Evolutionary conservation across 2,888 invertebrate species (phyloP).

Genomic region (Plagiodera versicolora): DNA sequence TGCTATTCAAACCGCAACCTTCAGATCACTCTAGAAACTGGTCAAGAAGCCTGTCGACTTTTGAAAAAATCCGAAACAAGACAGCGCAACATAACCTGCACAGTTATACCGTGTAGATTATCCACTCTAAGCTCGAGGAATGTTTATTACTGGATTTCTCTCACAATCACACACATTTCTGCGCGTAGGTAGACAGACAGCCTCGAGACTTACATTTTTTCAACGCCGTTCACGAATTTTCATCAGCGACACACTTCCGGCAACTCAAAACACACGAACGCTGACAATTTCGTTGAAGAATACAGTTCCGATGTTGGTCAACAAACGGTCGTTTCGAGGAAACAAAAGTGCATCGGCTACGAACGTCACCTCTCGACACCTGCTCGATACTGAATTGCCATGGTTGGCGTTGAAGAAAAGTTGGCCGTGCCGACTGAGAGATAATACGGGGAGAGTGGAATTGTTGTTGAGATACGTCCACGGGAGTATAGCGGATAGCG

Average conservation of each 20-base stretch:
- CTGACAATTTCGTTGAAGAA: too few species aligned
- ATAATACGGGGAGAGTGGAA: neutral
- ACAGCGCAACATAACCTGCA: neutral
- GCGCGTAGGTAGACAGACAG: neutral
- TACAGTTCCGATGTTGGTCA: too few species aligned
- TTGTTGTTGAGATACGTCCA: conserved; percentile 4
- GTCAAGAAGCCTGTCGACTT: neutral
- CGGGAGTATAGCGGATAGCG: conserved; percentile 21
- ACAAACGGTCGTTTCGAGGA: neutral
- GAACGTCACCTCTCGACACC: conserved; percentile 34
- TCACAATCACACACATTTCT: conserved; percentile 2
- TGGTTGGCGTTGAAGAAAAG: conserved; percentile 6
- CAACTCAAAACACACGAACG: too few species aligned
- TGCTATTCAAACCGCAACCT: neutral
- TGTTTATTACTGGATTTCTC: conserved; percentile 5
- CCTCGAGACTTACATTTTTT: conserved; percentile 11
- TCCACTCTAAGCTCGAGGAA: neutral
- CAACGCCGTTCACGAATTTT: neutral
- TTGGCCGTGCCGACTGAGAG: neutral
- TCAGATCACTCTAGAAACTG: neutral
- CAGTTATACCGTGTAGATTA: neutral
- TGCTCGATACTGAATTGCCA: conserved; percentile 31
- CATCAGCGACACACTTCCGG: neutral
- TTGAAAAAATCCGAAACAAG: neutral
- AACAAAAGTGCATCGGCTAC: conserved; percentile 18